Evolutionary conservation across 2,113 vertebrate genomes (phyloP).

Genomic region (Thamnaconus septentrionalis): DNA sequence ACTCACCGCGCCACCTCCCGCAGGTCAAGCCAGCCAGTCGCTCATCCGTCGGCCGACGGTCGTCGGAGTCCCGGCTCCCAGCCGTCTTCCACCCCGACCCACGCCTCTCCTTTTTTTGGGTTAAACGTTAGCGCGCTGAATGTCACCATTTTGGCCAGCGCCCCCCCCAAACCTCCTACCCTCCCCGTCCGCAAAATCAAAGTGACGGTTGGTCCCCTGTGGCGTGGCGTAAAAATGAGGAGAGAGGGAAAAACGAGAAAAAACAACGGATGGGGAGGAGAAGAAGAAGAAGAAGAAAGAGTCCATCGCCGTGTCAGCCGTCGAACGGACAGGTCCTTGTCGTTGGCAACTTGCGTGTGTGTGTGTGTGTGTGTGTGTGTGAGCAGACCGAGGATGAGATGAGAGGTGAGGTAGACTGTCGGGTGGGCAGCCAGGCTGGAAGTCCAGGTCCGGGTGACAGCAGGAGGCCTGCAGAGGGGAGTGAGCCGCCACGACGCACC

Average conservation of each 20-base stretch:
- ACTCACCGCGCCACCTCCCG: too few species aligned
- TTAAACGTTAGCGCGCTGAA: too few species aligned
- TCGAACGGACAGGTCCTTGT: neutral
- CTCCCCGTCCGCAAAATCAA: too few species aligned
- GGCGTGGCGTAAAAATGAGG: neutral
- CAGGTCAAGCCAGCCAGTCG: too few species aligned
- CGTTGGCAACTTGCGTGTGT: slow-evolving; percentile 1
- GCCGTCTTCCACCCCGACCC: too few species aligned
- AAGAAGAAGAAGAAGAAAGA: neutral
- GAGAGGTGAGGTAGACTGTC: slow-evolving; percentile 72
- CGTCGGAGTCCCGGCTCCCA: neutral
- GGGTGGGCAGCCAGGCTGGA: slow-evolving; percentile 35
- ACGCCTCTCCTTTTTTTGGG: too few species aligned
- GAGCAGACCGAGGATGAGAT: slow-evolving; percentile 53
- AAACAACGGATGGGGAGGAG: neutral
- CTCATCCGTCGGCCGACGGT: slow-evolving; percentile 4
- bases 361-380: slow-evolving; percentile 19
- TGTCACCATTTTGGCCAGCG: too few species aligned
- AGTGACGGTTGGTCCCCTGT: neutral
- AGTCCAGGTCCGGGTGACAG: slow-evolving; percentile 2
- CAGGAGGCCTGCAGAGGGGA: slow-evolving; percentile 9
- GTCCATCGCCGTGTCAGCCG: neutral
- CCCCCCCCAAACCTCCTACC: too few species aligned
- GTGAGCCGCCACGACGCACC: neutral
- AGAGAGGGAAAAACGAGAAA: neutral